These are phyloP conservation scores for Xylocopa sonorina DNA, from an alignment of 1,140 invertebrate species.

Conservation along the genomic window DNA sequence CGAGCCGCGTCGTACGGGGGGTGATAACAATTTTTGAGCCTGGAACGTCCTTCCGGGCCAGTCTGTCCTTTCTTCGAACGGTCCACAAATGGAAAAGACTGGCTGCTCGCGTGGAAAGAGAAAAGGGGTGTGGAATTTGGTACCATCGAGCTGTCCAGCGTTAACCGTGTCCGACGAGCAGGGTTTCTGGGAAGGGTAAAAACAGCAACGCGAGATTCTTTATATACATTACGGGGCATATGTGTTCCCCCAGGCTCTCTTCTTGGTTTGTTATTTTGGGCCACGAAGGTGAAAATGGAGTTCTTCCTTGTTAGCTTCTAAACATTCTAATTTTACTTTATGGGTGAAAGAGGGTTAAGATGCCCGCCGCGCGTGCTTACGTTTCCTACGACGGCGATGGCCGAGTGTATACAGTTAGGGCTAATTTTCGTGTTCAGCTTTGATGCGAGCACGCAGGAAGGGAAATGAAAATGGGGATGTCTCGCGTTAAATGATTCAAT, in stretches of 20 bases:
- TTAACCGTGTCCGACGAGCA: background rate
- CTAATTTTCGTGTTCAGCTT: background rate
- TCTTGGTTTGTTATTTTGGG: background rate
- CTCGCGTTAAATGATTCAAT: no score
- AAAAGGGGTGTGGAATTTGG: background rate
- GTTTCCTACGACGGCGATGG: background rate
- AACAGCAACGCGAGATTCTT: slow-evolving; percentile 8
- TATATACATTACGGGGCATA: slow-evolving; percentile 6
- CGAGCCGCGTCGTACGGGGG: background rate
- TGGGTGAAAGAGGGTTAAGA: no score
- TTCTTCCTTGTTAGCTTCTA: background rate
- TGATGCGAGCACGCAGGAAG: background rate
- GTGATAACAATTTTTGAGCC: slow-evolving; percentile 5
- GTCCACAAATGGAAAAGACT: slow-evolving; percentile 2
- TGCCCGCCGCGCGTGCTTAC: background rate
- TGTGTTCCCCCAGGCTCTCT: background rate
- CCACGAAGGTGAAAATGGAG: background rate
- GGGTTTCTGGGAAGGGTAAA: no score
- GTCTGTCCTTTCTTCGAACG: background rate
- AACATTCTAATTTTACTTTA: background rate
- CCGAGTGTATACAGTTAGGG: background rate
- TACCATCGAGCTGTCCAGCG: background rate
- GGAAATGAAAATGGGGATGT: no score
- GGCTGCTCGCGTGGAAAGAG: background rate
- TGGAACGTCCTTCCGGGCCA: background rate